Evolutionary conservation across 2,113 vertebrate species (phyloP), one percentile per base, ranked within the genome.

Genomic region (Alethe castanea): DNA sequence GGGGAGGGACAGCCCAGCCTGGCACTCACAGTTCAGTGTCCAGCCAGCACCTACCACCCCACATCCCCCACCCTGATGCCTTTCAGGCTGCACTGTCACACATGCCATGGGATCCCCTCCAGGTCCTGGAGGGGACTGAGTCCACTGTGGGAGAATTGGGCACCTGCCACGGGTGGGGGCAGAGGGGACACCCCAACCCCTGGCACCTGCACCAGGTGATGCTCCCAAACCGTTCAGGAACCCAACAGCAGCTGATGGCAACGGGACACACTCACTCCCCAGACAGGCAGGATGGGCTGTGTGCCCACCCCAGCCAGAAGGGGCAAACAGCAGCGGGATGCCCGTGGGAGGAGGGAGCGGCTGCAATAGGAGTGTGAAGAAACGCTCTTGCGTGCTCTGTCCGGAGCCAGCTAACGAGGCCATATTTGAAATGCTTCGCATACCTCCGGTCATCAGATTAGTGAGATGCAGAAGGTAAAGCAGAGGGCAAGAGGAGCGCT

Each of bases 361-460:
- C 71, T 73, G 85, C 15, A 91, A 89, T 24, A 14, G 88, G 64
- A 95, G 94, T 67, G 85, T 90, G 92, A 95, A 93, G 94, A 77
- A 96, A 97, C 44, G 57, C 96, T 95, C 96, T 47, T 77, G 83
- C 91, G 56, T 81, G 94, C 92, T 93, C 90, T 94, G 94, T 88
- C 94, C 94, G 57, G 94, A 96, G 95, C 87, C 96, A 94, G 94
- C 92, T 86, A 96, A 94, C 88, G 54, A 95, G 92, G 95, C 96
- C 95, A 96, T 95, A 93, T 95, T 96, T 94, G 91, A 94, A 95
- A 97, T 97, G 95, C 95, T 91, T 96, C 47, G 92, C 94, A 97
- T 97, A 97, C 92, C 94, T 97, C 95, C 65, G 91, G 90, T 93
- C 96, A 96, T 97, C 96, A 95, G 92, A 97, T 97, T 96, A 97